phyloP scores from a whole-genome alignment of 2,113 vertebrate species.

The Lanius ludovicianus region DNA sequence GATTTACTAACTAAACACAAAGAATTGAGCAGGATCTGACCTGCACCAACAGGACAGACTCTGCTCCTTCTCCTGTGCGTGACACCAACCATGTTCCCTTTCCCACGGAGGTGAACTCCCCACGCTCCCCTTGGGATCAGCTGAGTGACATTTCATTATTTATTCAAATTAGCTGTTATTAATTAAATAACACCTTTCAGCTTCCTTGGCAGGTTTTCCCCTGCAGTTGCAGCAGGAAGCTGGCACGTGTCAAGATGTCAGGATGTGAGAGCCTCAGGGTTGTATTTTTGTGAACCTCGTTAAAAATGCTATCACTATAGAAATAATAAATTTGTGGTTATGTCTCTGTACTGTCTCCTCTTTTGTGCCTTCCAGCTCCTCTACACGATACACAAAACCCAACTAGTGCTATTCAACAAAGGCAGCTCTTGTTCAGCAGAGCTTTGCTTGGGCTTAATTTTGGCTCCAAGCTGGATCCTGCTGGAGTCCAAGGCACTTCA shows the following conservation, averaged over 20 bases:
- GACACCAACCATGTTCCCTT: background rate
- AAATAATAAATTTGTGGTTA: background rate
- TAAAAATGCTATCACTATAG: background rate
- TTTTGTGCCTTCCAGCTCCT: background rate
- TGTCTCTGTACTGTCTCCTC: background rate
- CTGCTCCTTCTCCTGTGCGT: background rate
- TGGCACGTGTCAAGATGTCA: background rate
- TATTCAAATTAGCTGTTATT: constrained; percentile 28
- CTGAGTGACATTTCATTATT: background rate
- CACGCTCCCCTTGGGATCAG: background rate
- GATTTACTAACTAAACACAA: background rate
- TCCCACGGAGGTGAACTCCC: background rate
- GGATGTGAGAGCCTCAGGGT: background rate
- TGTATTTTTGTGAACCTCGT: background rate
- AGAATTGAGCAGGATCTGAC: background rate
- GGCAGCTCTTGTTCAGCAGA: background rate
- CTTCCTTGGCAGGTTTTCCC: background rate
- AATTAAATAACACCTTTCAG: constrained; percentile 51
- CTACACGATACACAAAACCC: rapidly evolving
- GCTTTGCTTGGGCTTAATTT: background rate
- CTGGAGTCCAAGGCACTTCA: background rate
- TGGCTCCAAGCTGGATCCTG: background rate
- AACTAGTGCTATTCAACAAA: background rate
- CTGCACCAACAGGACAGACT: background rate
- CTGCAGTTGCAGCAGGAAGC: background rate